Evolutionary conservation across 2,888 invertebrate genomes (phyloP), one percentile per base, ranked within the genome.

Genomic region (Entomobrya multifasciata): DNA sequence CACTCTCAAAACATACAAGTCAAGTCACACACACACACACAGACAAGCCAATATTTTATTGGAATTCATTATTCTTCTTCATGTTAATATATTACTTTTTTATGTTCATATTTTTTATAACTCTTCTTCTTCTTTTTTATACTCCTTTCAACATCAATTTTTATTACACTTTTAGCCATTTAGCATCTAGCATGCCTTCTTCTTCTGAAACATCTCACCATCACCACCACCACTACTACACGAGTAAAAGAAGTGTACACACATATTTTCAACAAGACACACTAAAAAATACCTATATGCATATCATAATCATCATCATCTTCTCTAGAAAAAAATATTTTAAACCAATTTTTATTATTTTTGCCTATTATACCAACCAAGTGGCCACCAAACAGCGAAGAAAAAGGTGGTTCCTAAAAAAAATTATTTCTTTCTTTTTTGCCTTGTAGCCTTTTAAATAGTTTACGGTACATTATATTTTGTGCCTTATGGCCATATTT

Each of bases 401-500:
- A 47, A 70, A 70, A 70, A 70, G 70, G 70, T 70, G 47, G 70
- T 70, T 70, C 70, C 70, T 70, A 15, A 44, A 30, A 30, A 27
- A 8, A n/a, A 30, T 11, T 2, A 27, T 62, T 15, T 62, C 27
- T n/a, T n/a, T n/a, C n/a, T n/a, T n/a, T n/a, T n/a, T n/a, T n/a
- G n/a, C 36, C 36, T 62, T 62, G 27, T 62, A 62, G 62, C 62
- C 62, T 62, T 62, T 62, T 62, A 70, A 70, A 62, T 30, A 62
- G 62, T 62, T 25, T 30, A 62, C n/a, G 30, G 13, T 27, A 62
- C 47, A 20, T n/a, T n/a, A n/a, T n/a, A n/a, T n/a, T 17, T 5
- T 17, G 70, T 70, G 47, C 70, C 47, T 70, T 70, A 70, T 70
- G 70, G 47, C 47, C 47, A 70, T 22, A 70, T 47, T n/a, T n/a